Evolutionary conservation across 2,113 vertebrate species (phyloP).

Genomic region (Okapia johnstoni): DNA sequence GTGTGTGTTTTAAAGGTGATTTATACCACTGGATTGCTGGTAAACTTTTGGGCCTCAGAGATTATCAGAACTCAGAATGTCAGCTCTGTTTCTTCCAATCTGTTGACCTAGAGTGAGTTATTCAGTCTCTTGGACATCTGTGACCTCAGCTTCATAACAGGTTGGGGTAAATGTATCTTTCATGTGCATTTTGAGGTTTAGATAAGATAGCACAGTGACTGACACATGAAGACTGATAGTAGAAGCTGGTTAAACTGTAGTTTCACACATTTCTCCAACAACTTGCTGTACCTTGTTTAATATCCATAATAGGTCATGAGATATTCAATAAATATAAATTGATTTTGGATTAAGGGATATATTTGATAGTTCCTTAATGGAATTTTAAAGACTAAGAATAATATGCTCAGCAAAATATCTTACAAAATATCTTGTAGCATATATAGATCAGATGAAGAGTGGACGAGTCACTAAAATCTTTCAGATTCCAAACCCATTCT

Average conservation of each 20-base stretch:
- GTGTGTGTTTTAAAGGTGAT: not conserved
- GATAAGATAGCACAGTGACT: not conserved
- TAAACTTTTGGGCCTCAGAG: not conserved
- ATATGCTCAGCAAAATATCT: not conserved
- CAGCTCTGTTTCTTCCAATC: not conserved
- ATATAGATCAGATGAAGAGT: not conserved
- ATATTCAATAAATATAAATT: not conserved
- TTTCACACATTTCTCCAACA: not conserved
- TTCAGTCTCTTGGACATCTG: not conserved
- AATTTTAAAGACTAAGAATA: not conserved
- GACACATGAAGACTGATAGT: not conserved
- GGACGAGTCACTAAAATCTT: not conserved
- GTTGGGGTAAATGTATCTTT: not conserved
- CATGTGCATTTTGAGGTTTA: not conserved
- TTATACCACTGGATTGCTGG: not conserved
- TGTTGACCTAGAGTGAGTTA: not conserved
- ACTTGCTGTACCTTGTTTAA: not conserved
- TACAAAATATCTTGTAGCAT: not conserved
- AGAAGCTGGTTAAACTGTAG: not conserved
- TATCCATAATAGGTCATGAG: not conserved
- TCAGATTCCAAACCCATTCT: not conserved
- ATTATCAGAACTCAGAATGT: not conserved
- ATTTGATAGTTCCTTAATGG: not conserved
- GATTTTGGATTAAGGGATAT: not conserved
- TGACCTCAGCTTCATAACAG: not conserved